Evolutionary conservation across 2,888 invertebrate genomes (phyloP).

Genomic region (Ophion costatus): DNA sequence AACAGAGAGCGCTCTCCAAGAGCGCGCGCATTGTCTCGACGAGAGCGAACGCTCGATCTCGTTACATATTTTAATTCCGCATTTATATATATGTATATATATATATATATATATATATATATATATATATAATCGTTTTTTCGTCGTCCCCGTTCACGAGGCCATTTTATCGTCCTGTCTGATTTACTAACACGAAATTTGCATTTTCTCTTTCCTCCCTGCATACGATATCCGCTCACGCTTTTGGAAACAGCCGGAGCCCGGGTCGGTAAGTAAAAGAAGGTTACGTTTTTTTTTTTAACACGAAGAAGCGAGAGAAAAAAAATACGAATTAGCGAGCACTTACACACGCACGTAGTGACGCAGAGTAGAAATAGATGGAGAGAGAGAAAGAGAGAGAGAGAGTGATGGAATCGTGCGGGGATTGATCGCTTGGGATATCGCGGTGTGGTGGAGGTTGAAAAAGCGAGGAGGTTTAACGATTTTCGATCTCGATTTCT

Average conservation of each 20-base stretch:
- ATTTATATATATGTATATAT: too few species aligned
- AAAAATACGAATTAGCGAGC: conserved; percentile 8
- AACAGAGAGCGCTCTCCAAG: conserved; percentile 36
- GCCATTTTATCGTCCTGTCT: conserved; percentile 47
- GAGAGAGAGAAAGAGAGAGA: too few species aligned
- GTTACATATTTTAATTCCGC: too few species aligned
- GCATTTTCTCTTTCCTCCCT: conserved; percentile 75
- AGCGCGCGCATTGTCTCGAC: conserved; percentile 2
- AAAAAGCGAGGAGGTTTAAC: not conserved
- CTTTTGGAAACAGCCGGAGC: conserved; percentile 82
- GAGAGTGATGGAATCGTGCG: too few species aligned
- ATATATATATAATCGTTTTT: not conserved
- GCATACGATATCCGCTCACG: conserved; percentile 67
- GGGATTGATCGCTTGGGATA: too few species aligned
- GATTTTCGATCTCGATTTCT: not conserved
- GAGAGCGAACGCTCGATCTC: not conserved
- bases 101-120: too few species aligned
- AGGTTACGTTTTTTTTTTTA: conserved; percentile 27
- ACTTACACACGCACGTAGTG: too few species aligned
- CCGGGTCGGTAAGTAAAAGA: conserved; percentile 83
- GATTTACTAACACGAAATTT: conserved; percentile 71
- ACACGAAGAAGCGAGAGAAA: conserved; percentile 13
- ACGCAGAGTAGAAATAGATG: too few species aligned
- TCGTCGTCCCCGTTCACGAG: not conserved
- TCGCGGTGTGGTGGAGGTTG: not conserved